Evolutionary conservation across 2,113 vertebrate species (phyloP).

Genomic region (Nesoenas mayeri): DNA sequence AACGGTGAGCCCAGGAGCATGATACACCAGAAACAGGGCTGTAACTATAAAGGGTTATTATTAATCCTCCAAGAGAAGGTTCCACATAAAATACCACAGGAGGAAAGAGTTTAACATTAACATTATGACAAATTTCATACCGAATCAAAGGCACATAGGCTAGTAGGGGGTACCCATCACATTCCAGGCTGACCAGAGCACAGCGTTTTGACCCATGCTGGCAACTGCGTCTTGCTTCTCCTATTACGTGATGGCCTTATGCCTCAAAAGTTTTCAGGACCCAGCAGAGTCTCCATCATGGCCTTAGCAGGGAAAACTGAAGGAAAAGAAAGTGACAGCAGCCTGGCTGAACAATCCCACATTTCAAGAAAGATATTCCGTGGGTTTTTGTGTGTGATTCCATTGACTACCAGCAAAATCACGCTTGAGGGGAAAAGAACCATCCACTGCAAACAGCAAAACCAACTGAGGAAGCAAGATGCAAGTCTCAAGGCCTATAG

Average conservation of each 20-base stretch:
- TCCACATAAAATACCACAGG: neutral
- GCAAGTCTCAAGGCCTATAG: neutral
- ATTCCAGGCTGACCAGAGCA: neutral
- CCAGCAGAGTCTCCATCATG: accelerated
- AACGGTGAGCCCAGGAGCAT: neutral
- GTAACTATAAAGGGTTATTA: neutral
- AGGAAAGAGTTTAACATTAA: neutral
- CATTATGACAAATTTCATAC: neutral
- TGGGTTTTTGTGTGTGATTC: neutral
- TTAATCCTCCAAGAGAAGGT: neutral
- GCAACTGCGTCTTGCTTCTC: neutral
- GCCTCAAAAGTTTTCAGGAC: neutral
- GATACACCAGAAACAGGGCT: neutral
- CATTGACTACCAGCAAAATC: neutral
- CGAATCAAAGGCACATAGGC: neutral
- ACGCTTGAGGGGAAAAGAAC: neutral
- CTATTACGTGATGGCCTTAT: neutral
- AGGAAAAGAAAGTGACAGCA: neutral
- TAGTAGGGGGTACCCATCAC: neutral
- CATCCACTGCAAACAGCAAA: neutral
- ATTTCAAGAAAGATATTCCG: accelerated
- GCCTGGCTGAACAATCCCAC: accelerated
- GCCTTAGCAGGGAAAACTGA: neutral
- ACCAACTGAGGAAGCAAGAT: neutral
- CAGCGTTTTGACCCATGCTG: accelerated